These are phyloP conservation scores for Strix occidentalis DNA, from an alignment of 2,797 vertebrate genomes.

Conservation along the genomic window DNA sequence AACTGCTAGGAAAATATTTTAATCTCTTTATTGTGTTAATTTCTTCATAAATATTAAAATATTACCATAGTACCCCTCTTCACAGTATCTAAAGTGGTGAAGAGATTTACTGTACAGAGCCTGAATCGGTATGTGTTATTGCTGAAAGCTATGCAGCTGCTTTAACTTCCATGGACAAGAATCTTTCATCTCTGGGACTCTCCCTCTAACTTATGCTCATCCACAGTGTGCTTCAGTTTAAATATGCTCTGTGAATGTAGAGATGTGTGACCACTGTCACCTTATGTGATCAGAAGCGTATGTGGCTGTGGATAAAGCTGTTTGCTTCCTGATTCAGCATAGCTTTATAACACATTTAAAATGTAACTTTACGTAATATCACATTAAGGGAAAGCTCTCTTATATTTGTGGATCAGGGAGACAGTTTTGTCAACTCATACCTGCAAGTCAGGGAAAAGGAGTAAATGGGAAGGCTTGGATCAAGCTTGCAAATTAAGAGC, in stretches of 20 bases:
- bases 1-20: not conserved
- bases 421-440: fast-evolving
- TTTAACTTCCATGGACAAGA: not conserved
- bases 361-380: fast-evolving
- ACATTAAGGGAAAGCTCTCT: not conserved
- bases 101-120: not conserved
- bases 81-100: not conserved
- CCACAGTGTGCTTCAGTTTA: not conserved
- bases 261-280: not conserved
- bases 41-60: not conserved
- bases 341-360: not conserved
- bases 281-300: fast-evolving
- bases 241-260: fast-evolving
- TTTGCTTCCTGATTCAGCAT: not conserved
- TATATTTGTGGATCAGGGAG: fast-evolving
- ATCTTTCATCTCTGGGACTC: not conserved
- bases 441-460: not conserved
- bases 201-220: not conserved
- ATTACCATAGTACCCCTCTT: not conserved
- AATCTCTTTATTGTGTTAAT: not conserved
- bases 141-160: not conserved
- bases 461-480: not conserved
- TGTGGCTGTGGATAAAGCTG: not conserved
- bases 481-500: not conserved
- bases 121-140: not conserved